Base-by-base conservation (phyloP, 2,797 vertebrate species). In the Xenentodon cancila region DNA sequence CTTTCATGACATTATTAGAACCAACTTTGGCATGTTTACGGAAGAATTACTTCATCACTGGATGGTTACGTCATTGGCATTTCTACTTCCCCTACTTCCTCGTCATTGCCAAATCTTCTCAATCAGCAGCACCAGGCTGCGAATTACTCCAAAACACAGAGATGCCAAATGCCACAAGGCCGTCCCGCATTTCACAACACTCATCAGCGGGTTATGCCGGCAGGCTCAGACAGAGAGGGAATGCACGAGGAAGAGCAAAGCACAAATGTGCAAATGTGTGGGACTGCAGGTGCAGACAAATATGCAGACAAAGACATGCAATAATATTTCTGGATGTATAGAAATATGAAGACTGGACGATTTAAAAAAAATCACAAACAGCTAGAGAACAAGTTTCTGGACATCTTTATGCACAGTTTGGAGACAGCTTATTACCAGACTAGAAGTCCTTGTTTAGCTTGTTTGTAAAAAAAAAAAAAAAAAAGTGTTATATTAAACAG, bases 101-200 rank as follows among this genome's bases (percentile, higher is more conserved):
- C 27, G 21, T 69, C 86, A 78, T 85, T 73, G 79, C 59, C 52
- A 72, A 73, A 88, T 82, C 71, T 73, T 68, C 66, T 82, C 32
- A 53, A 81, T 82, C 77, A 89, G 81, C 73, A 79, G 67, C 88
- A 84, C 65, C 13, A 15, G 68, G 68, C 57, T 77, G 89, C 30
- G 81, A 91, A 89, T 88, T 82, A 87, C 79, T 56, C 73, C 53
- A 77, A 81, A 79, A 88, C 84, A 86, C 71, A 47, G 5, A 18
- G 16, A 69, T 59, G 89, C 61, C 61, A 90, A 86, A 93, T 93
- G 86, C 78, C 81, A 73, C 88, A 56, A 64, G 53, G 59, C 51
- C 58, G 7, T 80, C 65, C 74, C 11, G 74, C 72, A 92, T 92
- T 87, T 88, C 78, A 71, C 82, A 85, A 89, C 88, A 87, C 58